phyloP scores from a whole-genome alignment of 2,113 vertebrate species.

The Phainopepla nitens region DNA sequence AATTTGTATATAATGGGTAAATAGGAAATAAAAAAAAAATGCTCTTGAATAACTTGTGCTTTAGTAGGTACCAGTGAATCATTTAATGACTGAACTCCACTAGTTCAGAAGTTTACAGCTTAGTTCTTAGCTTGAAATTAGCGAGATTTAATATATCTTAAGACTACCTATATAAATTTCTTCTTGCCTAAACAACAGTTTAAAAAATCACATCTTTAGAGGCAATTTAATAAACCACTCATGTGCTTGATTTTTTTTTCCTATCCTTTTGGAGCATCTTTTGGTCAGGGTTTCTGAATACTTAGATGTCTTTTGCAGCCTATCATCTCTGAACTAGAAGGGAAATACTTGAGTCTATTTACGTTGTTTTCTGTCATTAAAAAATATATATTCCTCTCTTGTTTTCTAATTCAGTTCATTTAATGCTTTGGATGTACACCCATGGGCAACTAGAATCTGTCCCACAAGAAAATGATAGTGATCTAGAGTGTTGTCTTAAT shows the following conservation, averaged over 20 bases:
- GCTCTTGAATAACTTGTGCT: background rate
- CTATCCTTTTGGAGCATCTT: background rate
- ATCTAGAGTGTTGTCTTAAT: background rate
- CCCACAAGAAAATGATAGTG: background rate
- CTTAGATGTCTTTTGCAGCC: background rate
- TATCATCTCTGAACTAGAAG: background rate
- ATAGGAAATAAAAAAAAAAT: no score
- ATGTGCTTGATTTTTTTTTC: background rate
- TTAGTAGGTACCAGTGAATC: background rate
- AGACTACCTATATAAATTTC: background rate
- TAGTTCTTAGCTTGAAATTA: background rate
- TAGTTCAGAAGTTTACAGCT: background rate
- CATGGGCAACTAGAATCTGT: background rate
- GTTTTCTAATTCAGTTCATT: background rate
- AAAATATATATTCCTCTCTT: background rate
- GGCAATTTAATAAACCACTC: background rate
- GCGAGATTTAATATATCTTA: background rate
- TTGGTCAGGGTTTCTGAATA: background rate
- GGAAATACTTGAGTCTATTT: background rate
- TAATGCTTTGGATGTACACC: background rate
- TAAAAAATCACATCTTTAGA: background rate
- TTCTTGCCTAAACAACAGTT: background rate
- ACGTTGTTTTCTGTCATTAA: background rate
- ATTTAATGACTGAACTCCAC: background rate
- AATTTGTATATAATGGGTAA: background rate